Percentiles rank a stretch among this genome's conserved stretches.
Evolutionary conservation across 2,888 invertebrate species (phyloP).

Genomic region (Cheilosia soror): DNA sequence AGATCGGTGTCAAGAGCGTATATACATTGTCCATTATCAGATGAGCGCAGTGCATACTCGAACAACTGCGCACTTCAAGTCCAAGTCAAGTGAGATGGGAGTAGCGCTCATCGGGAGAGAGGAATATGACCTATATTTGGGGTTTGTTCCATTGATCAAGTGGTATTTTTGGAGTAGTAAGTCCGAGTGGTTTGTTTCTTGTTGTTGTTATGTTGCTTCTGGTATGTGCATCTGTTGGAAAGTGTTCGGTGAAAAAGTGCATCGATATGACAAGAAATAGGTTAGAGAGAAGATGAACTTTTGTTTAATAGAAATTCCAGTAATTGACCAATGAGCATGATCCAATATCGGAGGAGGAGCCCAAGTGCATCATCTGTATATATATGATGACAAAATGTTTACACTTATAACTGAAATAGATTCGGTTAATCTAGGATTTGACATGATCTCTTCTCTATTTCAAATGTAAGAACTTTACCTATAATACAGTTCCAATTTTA

Average conservation of each 20-base stretch:
- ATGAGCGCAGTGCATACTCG: constrained; percentile 15
- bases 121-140: constrained; percentile 7
- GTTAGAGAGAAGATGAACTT: neutral
- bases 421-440: too few species aligned
- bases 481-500: too few species aligned
- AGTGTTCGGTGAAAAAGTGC: neutral
- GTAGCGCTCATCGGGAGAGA: neutral
- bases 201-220: constrained; percentile 2
- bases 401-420: too few species aligned
- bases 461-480: too few species aligned
- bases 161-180: constrained; percentile 6
- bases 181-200: neutral
- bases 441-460: too few species aligned
- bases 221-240: constrained; percentile 9
- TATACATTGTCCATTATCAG: constrained; percentile 3
- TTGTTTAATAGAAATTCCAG: neutral
- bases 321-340: neutral
- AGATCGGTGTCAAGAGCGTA: constrained; percentile 53
- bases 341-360: neutral
- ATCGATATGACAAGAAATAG: neutral
- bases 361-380: too few species aligned
- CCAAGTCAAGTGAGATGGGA: neutral
- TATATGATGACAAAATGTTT: too few species aligned
- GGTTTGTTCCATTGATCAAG: neutral
- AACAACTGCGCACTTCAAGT: neutral